A percentile compares a stretch with the other conserved stretches of the same genome.
These are phyloP conservation scores for Caenorhabditis latens DNA, from an alignment of 1,140 invertebrate genomes.

Conservation along the genomic window DNA sequence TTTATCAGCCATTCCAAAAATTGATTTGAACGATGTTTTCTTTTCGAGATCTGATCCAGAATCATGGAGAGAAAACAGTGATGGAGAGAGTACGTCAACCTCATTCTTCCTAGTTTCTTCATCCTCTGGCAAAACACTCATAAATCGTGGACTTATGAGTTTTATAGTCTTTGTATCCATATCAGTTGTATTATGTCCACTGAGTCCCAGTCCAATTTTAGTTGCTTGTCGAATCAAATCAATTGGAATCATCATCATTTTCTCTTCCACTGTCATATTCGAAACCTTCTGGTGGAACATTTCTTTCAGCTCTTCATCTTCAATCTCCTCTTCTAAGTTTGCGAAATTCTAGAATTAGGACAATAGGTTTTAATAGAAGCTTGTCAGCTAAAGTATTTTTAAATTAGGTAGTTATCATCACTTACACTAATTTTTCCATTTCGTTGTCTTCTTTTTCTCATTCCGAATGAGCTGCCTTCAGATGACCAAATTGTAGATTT, in stretches of 20 bases:
- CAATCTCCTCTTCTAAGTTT: constrained; percentile 8
- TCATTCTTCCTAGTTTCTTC: constrained; percentile 18
- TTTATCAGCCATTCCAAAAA: constrained; percentile 61
- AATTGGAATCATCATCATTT: constrained; percentile 59
- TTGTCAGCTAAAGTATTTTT: not conserved
- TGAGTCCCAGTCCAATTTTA: constrained; percentile 61
- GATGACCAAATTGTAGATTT: constrained; percentile 52
- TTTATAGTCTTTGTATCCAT: constrained; percentile 67
- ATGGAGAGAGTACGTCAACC: constrained; percentile 68
- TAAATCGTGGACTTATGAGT: constrained; percentile 66
- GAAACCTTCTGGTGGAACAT: constrained; percentile 19
- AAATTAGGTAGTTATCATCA: not conserved
- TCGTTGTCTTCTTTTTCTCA: constrained; percentile 23
- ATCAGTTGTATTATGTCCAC: constrained; percentile 61
- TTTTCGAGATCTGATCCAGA: constrained; percentile 67
- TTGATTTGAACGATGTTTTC: constrained; percentile 63
- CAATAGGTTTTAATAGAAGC: not conserved
- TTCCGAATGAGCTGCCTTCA: not conserved
- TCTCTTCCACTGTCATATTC: constrained; percentile 50
- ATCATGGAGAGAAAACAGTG: constrained; percentile 69
- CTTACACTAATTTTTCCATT: too few species aligned
- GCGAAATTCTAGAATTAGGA: not conserved
- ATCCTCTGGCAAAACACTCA: constrained; percentile 67
- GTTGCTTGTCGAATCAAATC: constrained; percentile 60
- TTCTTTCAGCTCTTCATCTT: constrained; percentile 57